Conservation (phyloP, 1,140 invertebrate genomes). For the Armadillidium nasatum region DNA sequence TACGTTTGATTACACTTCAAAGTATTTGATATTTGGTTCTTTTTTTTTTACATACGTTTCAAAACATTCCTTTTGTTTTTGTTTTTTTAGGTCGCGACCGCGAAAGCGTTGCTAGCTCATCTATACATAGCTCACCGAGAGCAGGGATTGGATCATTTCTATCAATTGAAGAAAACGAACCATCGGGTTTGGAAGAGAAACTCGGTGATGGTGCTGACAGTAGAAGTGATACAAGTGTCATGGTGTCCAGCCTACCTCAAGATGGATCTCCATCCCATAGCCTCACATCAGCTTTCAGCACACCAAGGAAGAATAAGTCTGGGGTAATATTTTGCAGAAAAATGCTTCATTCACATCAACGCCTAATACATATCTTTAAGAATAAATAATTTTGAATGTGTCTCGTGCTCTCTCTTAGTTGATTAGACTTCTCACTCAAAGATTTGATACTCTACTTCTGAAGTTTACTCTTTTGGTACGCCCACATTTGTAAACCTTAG, state of each 20-base stretch:
- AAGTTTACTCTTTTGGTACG: no score
- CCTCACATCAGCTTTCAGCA: slow-evolving; percentile 52
- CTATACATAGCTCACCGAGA: slow-evolving; percentile 35
- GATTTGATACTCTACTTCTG: no score
- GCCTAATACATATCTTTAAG: not conserved
- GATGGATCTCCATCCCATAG: slow-evolving; percentile 59
- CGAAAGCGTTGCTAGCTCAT: slow-evolving; percentile 37
- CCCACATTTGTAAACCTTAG: no score
- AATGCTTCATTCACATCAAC: not conserved
- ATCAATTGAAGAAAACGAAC: not conserved
- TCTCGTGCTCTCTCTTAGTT: no score
- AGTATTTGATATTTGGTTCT: no score
- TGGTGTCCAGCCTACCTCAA: slow-evolving; percentile 59
- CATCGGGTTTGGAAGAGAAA: not conserved
- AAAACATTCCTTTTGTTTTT: no score
- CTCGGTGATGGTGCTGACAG: slow-evolving; percentile 14
- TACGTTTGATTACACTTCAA: no score
- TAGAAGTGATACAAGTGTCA: slow-evolving; percentile 58
- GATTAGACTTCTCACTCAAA: no score
- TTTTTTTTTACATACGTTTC: no score
- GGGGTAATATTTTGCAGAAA: not conserved
- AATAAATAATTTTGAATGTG: no score
- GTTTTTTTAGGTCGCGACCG: slow-evolving; percentile 36
- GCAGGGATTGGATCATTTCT: not conserved
- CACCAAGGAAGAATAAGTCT: slow-evolving; percentile 44